A percentile compares a stretch with the other conserved stretches of the same genome.
These are phyloP conservation scores for Colletes gigas DNA, from an alignment of 1,140 invertebrate species.

Conservation along the genomic window DNA sequence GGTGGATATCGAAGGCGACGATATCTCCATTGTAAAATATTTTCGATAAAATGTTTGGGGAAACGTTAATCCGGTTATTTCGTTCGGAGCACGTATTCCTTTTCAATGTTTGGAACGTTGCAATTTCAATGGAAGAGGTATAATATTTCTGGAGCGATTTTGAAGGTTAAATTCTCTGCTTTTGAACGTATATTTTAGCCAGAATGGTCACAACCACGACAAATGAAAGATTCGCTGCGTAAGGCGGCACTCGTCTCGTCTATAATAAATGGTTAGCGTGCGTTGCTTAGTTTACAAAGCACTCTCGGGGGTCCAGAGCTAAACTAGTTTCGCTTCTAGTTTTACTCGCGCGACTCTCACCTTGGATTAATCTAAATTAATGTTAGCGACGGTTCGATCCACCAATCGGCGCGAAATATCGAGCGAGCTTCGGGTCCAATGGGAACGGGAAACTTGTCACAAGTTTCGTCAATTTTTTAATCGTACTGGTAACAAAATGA, in stretches of 20 bases:
- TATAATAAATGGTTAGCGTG: slow-evolving; percentile 33
- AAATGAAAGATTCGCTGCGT: slow-evolving; percentile 51
- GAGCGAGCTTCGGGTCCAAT: background rate
- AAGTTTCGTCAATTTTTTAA: background rate
- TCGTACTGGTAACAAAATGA: no score
- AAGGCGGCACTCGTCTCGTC: slow-evolving; percentile 20
- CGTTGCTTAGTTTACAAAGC: slow-evolving; percentile 52
- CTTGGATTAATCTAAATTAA: slow-evolving; percentile 75
- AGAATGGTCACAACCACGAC: no score
- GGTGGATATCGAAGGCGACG: no score
- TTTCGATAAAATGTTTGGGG: no score
- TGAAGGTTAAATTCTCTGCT: no score
- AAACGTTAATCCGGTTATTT: no score
- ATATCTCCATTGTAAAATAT: no score
- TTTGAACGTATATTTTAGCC: no score
- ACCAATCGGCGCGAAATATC: background rate
- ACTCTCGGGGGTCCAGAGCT: slow-evolving; percentile 30
- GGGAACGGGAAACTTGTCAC: background rate
- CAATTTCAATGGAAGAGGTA: no score
- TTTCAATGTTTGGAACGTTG: no score
- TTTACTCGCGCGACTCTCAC: slow-evolving; percentile 26
- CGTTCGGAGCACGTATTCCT: no score
- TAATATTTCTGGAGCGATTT: no score
- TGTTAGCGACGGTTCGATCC: slow-evolving; percentile 36
- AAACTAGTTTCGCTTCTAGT: slow-evolving; percentile 51